Conservation (phyloP, 64 coral and sea anemone species). For the Porites australiensis region DNA sequence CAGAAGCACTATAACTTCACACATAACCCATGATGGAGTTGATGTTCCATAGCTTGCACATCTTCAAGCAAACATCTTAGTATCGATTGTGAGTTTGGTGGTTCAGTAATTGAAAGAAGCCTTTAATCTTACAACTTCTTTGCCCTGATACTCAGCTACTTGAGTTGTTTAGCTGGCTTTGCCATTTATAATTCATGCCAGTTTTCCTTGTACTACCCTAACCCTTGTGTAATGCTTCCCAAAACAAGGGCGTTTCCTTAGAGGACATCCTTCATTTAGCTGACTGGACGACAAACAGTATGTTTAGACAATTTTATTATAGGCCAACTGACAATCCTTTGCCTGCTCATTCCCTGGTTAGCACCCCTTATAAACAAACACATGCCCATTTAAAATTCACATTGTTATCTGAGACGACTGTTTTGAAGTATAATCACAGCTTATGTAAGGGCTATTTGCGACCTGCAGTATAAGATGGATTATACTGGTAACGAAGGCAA, state of each 20-base stretch:
- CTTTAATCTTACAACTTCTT: neutral
- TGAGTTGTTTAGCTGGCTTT: slow-evolving; percentile 10
- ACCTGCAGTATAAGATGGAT: slow-evolving; percentile 44
- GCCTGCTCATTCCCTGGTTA: neutral
- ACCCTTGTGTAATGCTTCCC: neutral
- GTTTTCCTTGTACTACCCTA: slow-evolving; percentile 17
- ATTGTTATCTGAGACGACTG: slow-evolving; percentile 52
- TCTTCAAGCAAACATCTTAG: no score
- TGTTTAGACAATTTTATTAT: neutral
- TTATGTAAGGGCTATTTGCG: slow-evolving; percentile 53
- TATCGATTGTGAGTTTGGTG: neutral
- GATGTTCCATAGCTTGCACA: slow-evolving; percentile 11
- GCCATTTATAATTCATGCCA: slow-evolving; percentile 29
- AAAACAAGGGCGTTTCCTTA: neutral
- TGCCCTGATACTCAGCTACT: neutral
- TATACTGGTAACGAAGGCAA: slow-evolving; percentile 39
- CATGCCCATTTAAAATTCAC: slow-evolving; percentile 26
- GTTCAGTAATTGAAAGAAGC: slow-evolving; percentile 6
- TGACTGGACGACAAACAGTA: neutral
- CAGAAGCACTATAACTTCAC: slow-evolving; percentile 11
- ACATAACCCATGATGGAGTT: slow-evolving; percentile 12
- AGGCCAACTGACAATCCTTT: neutral
- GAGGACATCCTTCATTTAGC: neutral
- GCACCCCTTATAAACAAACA: neutral
- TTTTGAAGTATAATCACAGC: slow-evolving; percentile 59